phyloP scores from a whole-genome alignment of 1,140 invertebrate genomes.

The Odontomachus brunneus region DNA sequence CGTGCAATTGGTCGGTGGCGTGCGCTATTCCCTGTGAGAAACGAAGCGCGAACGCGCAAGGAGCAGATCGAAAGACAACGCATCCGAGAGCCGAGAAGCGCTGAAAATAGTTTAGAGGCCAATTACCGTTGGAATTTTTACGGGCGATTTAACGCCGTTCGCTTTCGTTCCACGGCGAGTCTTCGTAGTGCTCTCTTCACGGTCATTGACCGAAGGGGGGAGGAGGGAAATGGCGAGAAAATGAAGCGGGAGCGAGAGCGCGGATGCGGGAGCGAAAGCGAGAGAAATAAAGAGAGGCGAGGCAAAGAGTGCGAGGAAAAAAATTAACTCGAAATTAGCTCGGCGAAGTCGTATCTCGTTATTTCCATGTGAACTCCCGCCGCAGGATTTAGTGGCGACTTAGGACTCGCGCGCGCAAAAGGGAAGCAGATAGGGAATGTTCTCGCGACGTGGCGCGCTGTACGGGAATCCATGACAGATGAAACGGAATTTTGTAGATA shows the following conservation, averaged over 20 bases:
- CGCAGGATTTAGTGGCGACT: constrained; percentile 49
- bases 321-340: constrained; percentile 53
- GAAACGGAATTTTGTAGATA: too few species aligned
- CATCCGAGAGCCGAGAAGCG: constrained; percentile 40
- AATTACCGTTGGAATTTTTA: constrained; percentile 75
- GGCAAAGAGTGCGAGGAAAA: constrained; percentile 5
- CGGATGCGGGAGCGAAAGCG: neutral
- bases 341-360: constrained; percentile 43
- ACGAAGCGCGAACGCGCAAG: neutral
- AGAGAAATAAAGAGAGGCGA: constrained; percentile 7
- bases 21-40: neutral
- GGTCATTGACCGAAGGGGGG: constrained; percentile 40
- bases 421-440: neutral
- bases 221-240: constrained; percentile 10
- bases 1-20: neutral
- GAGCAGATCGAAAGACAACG: constrained; percentile 27
- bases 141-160: constrained; percentile 71
- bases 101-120: constrained; percentile 72
- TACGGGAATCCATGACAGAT: too few species aligned
- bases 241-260: neutral
- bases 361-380: constrained; percentile 58
- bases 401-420: constrained; percentile 11
- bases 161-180: constrained; percentile 58
- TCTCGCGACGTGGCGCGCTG: neutral
- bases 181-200: constrained; percentile 41